Base-by-base conservation (phyloP, 2,888 invertebrate species). In the Pardosa pseudoannulata region DNA sequence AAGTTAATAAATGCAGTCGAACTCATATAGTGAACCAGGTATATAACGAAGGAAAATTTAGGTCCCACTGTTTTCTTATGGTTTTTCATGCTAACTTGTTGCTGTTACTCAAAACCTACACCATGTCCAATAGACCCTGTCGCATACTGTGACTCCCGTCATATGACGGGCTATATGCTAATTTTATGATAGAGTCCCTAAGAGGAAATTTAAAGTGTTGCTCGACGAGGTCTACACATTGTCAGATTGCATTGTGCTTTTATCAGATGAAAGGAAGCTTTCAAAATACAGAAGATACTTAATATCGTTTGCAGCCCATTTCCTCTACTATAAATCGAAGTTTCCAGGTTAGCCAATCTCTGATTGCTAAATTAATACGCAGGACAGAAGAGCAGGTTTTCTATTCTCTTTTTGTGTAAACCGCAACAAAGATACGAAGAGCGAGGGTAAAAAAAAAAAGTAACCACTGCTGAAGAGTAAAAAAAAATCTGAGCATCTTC, bases 371-470 rank as follows among this genome's bases (percentile, higher is more conserved):
- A 46, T 46, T 46, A 16, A 16, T 46, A 46, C 46, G 9, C 36
- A 36, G n/a, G n/a, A 36, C 16, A 46, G 2, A 16, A 16, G 5
- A 46, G 11, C n/a, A 46, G n/a, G 13, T 46, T 46, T 2, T 2
- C 16, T 16, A 46, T 11, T 16, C 46, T 46, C 36, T 46, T 36
- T 36, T 46, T 46, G 13, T 16, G 46, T 16, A 56, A 56, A 56
- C 56, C 56, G 23, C 56, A 56, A 56, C 56, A 56, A 56, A 56
- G 56, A 56, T 56, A 56, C 56, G 56, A 56, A n/a, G 23, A 1
- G 5, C 41, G 9, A 16, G 16, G 5, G 19, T 19, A 2, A 23
- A 11, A 5, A 56, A 56, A 56, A 23, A 56, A 23, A 19, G 56
- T 5, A 6, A 1, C 13, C 23, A 23, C 56, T 6, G 7, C 46